Evolutionary conservation across 2,888 invertebrate genomes (phyloP), one percentile per base, ranked within the genome.

Genomic region (Thelaira solivaga): DNA sequence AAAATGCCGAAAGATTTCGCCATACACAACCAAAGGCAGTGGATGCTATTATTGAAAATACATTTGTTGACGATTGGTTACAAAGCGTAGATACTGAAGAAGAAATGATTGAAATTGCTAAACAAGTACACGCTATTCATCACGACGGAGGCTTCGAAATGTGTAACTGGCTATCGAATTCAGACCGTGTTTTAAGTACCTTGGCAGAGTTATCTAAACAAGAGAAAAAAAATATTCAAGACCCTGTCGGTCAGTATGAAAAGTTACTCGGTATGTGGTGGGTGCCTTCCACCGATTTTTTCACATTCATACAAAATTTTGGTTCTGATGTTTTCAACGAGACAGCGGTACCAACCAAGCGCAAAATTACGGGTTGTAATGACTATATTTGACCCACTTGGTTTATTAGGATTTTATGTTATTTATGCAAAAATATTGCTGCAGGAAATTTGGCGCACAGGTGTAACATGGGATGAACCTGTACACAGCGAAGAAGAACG

Each of bases 131-230:
- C 7, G 36, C 16, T 8, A 79, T 79, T n/a, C 53, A 80, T n/a
- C 31, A 8, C 0, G 36, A 68, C 8, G 81, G 47, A 6, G 76
- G 80, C 0, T 80, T 80, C 41, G 71, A 73, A 13, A 55, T 80
- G 24, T 22, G 72, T 7, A 71, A 76, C 8, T 81, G 69, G 51
- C 39, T 80, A 1, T 80, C 71, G 3, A 81, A 76, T 26, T 80
- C 75, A 0, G 45, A 26, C n/a, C n/a, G n/a, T n/a, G n/a, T n/a
- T n/a, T n/a, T n/a, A n/a, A n/a, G n/a, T n/a, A n/a, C n/a, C n/a
- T n/a, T n/a, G n/a, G 26, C 26, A 26, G 6, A 6, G 6, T 4
- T 4, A 26, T 4, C 26, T 26, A 6, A 26, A 26, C 3, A 26
- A 26, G 3, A 26, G 6, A 26, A 6, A 4, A 26, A 26, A 26